phyloP scores from a whole-genome alignment of 2,797 vertebrate genomes.

The Labeo calbasu region DNA sequence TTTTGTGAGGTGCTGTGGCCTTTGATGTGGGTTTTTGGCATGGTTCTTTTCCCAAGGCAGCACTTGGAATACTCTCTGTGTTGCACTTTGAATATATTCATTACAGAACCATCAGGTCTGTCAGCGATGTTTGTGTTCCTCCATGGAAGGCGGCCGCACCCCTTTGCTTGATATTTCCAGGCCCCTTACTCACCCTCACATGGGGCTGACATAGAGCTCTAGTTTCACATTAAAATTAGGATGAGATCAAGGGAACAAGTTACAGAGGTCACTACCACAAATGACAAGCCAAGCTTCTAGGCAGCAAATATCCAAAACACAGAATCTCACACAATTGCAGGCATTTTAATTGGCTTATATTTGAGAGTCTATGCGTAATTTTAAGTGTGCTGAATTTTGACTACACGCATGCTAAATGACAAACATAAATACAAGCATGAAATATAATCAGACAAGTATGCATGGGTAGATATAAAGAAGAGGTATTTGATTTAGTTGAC shows the following conservation, averaged over 20 bases:
- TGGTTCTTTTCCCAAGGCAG: not conserved
- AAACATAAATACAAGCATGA: not conserved
- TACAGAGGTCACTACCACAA: conserved; percentile 72
- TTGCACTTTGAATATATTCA: not conserved
- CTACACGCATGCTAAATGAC: not conserved
- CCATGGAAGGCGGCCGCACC: conserved; percentile 9
- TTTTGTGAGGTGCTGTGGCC: not conserved
- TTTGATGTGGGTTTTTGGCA: not conserved
- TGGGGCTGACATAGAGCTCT: conserved; percentile 78
- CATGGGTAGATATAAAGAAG: not conserved
- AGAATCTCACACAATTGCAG: not conserved
- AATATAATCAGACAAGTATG: not conserved
- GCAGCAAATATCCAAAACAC: conserved; percentile 14
- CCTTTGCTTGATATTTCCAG: conserved; percentile 72
- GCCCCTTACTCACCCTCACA: conserved; percentile 80
- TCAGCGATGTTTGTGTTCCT: conserved; percentile 20
- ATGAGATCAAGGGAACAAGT: conserved; percentile 64
- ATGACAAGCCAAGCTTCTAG: conserved; percentile 25
- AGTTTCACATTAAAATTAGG: conserved; percentile 81
- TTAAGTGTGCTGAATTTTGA: not conserved
- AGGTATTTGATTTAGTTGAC: not conserved
- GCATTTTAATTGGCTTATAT: not conserved
- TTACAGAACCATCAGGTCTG: conserved; percentile 29
- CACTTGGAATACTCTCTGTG: not conserved
- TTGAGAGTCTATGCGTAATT: not conserved